These are phyloP conservation scores for Cercocebus atys DNA, from an alignment of 2,113 vertebrate species.

Conservation along the genomic window DNA sequence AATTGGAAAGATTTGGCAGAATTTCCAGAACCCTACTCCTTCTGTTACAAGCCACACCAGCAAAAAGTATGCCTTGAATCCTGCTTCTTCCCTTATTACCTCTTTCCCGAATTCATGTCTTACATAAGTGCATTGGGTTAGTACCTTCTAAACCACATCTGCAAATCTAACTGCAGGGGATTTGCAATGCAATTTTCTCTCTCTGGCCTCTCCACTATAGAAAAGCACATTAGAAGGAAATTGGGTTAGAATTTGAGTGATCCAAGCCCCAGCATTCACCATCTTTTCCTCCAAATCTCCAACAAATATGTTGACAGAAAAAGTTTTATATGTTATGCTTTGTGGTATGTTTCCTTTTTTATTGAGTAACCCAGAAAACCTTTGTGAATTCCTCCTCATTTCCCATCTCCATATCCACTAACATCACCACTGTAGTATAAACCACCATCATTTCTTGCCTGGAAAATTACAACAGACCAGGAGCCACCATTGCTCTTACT, in stretches of 20 bases:
- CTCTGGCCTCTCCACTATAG: not conserved
- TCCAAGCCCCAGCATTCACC: not conserved
- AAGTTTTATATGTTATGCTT: not conserved
- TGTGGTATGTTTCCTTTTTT: not conserved
- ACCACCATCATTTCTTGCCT: not conserved
- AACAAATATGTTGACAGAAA: not conserved
- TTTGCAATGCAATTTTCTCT: not conserved
- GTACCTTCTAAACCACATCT: not conserved
- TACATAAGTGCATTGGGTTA: not conserved
- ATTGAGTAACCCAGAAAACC: not conserved
- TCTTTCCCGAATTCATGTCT: not conserved
- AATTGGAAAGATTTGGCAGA: constrained; percentile 17
- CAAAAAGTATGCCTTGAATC: not conserved
- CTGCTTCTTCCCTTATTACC: not conserved
- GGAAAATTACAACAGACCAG: not conserved
- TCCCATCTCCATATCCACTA: not conserved
- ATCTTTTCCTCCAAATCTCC: not conserved
- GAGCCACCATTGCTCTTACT: not conserved
- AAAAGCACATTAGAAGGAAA: not conserved
- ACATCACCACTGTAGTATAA: not conserved
- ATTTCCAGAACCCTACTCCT: not conserved
- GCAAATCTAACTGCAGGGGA: not conserved
- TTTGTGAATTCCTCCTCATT: not conserved
- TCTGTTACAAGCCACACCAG: not conserved
- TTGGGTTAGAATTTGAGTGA: not conserved